Conservation (phyloP, 2,113 vertebrate species). For the Varanus komodoensis region DNA sequence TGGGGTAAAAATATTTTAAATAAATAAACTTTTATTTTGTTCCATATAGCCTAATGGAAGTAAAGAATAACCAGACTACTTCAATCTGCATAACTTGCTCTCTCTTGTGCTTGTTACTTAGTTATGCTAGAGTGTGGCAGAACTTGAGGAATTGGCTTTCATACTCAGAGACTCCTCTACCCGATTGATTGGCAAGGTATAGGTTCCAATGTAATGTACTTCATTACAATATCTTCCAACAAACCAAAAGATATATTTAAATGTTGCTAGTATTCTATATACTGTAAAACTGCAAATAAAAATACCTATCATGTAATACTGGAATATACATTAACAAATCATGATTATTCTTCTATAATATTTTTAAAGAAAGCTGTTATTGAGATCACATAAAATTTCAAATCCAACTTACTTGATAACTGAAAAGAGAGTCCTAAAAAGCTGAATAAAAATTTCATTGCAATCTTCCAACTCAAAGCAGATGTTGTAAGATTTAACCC, state of each 20-base stretch:
- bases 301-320: neutral
- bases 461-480: conserved; percentile 99
- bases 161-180: neutral
- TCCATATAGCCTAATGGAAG: neutral
- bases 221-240: neutral
- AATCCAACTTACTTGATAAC: conserved; percentile 95
- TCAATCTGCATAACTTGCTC: neutral
- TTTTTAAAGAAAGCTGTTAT: neutral
- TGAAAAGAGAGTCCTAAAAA: conserved; percentile 99
- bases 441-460: conserved; percentile 99
- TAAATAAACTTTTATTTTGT: neutral
- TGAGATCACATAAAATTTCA: neutral
- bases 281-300: neutral
- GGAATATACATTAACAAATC: neutral
- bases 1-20: too few relatives aligned
- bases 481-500: conserved; percentile 99
- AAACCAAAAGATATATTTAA: neutral
- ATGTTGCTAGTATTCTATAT: neutral
- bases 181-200: neutral
- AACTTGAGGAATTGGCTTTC: neutral
- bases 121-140: neutral
- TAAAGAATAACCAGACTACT: neutral
- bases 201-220: neutral
- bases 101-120: neutral
- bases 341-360: neutral